Evolutionary conservation across 2,797 vertebrate species (phyloP), one percentile per base, ranked within the genome.

Genomic region (Crenichthys baileyi): DNA sequence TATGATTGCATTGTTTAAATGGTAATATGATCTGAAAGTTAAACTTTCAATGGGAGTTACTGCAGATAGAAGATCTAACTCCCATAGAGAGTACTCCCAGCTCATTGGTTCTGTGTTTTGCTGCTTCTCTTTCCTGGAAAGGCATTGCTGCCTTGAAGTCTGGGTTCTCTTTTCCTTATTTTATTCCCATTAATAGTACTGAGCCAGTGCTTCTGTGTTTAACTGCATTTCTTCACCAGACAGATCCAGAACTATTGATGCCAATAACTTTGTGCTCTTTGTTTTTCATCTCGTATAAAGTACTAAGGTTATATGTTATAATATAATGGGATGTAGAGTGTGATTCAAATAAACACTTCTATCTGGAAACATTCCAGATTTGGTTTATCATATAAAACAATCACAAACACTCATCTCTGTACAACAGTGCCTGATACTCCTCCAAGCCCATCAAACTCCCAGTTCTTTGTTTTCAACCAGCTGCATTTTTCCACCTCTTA

Each of bases 401-500:
- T 83, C 84, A 72, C 85, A 79, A 67, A 77, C 75, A 76, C 76
- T 87, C 85, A 92, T 92, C 88, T 87, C 73, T 75, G 61, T 74
- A 81, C 74, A 87, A 65, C 83, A 60, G 73, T 82, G 71, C 83
- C 82, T 87, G 77, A 73, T 74, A 71, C 79, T 72, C 68, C 83
- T 86, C 85, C 65, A 46, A 68, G 81, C 18, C 15, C 79, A 91
- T 93, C 84, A 77, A 79, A 89, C 88, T 84, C 88, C 88, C 84
- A 80, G 84, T 82, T 85, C 70, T n/a, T 72, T 73, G 81, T 76
- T 77, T 81, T 80, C 80, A 72, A 73, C 82, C 84, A 72, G 85
- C 90, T 91, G 86, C 26, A 2, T 89, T 83, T 92, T 77, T 93
- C 83, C 83, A 86, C 86, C 85, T 89, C 87, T 83, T 82, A 75